A percentile compares a stretch with the other conserved stretches of the same genome.
Conservation (phyloP, 2,888 invertebrate species). For the Platycheirus rosarum region DNA sequence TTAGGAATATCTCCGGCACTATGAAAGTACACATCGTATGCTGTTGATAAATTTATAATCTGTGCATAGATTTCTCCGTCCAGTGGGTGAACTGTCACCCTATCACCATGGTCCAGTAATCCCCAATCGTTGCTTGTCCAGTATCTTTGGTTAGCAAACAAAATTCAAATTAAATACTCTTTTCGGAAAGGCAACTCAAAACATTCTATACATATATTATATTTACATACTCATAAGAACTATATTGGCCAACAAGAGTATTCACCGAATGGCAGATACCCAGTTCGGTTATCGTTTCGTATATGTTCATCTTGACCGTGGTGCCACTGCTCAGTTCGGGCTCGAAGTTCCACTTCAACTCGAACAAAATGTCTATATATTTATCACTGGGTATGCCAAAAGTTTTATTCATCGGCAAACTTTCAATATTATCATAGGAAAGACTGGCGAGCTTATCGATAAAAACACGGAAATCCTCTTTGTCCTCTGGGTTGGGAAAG, state of each 20-base stretch:
- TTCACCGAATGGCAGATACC: constrained; percentile 88
- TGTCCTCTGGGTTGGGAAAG: constrained; percentile 83
- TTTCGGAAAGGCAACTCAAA: no score
- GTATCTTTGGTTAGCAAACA: constrained; percentile 83
- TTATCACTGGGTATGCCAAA: constrained; percentile 84
- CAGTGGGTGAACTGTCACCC: constrained; percentile 86
- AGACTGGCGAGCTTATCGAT: constrained; percentile 84
- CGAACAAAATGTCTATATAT: constrained; percentile 84
- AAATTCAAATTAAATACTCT: constrained; percentile 42
- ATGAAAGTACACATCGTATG: constrained; percentile 87
- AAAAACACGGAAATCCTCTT: constrained; percentile 84
- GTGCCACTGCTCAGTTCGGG: constrained; percentile 85
- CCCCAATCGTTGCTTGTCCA: constrained; percentile 85
- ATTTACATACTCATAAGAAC: constrained; percentile 79
- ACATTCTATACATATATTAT: no score
- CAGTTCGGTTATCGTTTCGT: constrained; percentile 87
- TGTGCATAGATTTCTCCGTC: constrained; percentile 91
- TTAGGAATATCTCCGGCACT: constrained; percentile 88
- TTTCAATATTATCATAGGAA: constrained; percentile 85
- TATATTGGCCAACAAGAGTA: constrained; percentile 85
- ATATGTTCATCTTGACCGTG: constrained; percentile 83
- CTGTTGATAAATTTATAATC: constrained; percentile 87
- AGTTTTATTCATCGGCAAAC: constrained; percentile 83
- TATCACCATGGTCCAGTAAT: constrained; percentile 80
- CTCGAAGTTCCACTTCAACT: constrained; percentile 83